Evolutionary conservation across 2,113 vertebrate genomes (phyloP), one percentile per base, ranked within the genome.

Genomic region (Burhinus oedicnemus): DNA sequence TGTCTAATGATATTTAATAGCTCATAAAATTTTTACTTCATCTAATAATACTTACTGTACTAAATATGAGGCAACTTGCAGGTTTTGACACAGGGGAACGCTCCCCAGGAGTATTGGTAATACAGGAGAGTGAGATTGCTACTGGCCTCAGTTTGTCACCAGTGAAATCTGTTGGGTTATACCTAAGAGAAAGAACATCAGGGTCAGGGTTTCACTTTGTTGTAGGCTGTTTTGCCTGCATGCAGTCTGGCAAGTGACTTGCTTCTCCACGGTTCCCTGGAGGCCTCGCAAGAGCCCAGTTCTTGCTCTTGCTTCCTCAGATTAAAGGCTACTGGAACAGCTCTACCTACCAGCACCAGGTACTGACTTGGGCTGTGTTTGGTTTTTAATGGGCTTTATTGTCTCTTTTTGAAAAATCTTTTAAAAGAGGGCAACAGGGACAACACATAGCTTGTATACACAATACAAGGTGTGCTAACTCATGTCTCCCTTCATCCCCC

Each of bases 361-460:
- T 40, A 27, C 21, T 16, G 30, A 10, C 40, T n/a, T 49, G 27
- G n/a, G 11, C 78, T 34, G 2, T 36, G 27, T 29, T 75, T 44
- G n/a, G 2, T 18, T 79, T 91, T 61, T 15, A 40, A 10, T 26
- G 20, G 60, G 5, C 9, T 84, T 49, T 70, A 1, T 54, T 69
- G 18, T 34, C 40, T 60, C 18, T 51, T 51, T n/a, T 40, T 18
- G 12, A 75, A 83, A 27, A 47, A 21, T 14, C 17, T 74, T 85
- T 54, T 1, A 52, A 62, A 70, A 22, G 12, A 18, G 5, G 2
- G 1, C 8, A 49, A 38, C 9, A 3, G 8, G 4, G 12, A 25
- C 49, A 40, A 14, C 11, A 13, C 9, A 8, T 30, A 40, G 8
- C 32, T 88, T 71, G 8, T 36, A 12, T 32, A 34, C 0, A 0